Evolutionary conservation across 2,113 vertebrate genomes (phyloP).

Genomic region (Equus quagga): DNA sequence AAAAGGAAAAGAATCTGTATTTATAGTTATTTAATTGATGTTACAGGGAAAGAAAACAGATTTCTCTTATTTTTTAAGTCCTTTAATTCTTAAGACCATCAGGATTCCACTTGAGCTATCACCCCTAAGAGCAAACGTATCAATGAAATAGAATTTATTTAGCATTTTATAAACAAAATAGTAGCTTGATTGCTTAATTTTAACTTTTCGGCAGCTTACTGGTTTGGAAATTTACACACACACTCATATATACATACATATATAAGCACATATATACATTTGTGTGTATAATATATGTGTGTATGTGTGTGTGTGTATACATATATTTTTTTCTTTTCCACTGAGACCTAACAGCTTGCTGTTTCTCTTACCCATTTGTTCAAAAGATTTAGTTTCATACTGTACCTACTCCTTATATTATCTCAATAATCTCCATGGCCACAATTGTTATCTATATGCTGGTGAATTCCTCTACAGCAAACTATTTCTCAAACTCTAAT

Average conservation of each 20-base stretch:
- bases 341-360: neutral
- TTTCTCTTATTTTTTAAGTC: neutral
- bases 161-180: constrained; percentile 14
- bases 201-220: neutral
- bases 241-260: neutral
- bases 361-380: neutral
- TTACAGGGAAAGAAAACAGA: neutral
- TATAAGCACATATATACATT: neutral
- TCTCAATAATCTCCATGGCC: neutral
- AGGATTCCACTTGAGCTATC: neutral
- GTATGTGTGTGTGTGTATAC: neutral
- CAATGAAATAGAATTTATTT: neutral
- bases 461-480: neutral
- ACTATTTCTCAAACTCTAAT: neutral
- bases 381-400: neutral
- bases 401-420: neutral
- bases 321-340: neutral
- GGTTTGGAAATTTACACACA: neutral
- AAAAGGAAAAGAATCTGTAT: neutral
- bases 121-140: neutral
- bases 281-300: too few relatives aligned
- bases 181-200: neutral
- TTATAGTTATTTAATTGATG: neutral
- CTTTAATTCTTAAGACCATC: neutral
- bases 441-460: neutral